Base-by-base conservation (phyloP, 1,140 invertebrate species). In the Trichomalopsis sarcophagae region DNA sequence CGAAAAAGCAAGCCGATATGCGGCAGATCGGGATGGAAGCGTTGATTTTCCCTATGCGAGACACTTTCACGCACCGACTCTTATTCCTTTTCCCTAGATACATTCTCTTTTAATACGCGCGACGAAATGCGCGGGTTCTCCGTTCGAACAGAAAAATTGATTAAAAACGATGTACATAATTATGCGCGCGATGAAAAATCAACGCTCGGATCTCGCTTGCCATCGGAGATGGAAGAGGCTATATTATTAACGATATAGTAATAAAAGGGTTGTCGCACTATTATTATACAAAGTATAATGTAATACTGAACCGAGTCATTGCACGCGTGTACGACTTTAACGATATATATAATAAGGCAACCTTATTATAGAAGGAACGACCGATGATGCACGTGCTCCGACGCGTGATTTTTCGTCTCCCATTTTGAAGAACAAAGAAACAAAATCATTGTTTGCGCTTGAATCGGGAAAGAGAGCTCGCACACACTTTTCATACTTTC, bases 401-500 rank as follows among this genome's bases (percentile, higher is more conserved):
- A 17, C 62, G 5, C 7, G 27, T 23, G 17, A 69, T 50, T 47
- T 73, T 47, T 81, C 44, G 68, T 50, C 9, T 27, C 17, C n/a
- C 30, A 23, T 79, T 62, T 27, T 21, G n/a, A 62, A 62, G n/a
- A n/a, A 17, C 2, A 62, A 17, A n/a, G 50, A 55, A 55, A 62
- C 40, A 44, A 44, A 62, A 3, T 62, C 14, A 62, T 62, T 62
- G 55, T 62, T 62, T 62, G 50, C 50, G 50, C 50, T 55, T 55
- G 50, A 55, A 55, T 55, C 50, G 50, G 50, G 55, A 62, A 62
- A 17, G 47, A 36, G 7, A 36, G 7, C 17, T 75, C 4, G 5
- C 17, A 55, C 50, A 40, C 10, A 82, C 21, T 55, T 62, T 75
- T 82, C 50, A 23, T 33, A 82, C 50, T 71, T 23, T 75, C 40